Evolutionary conservation across 2,113 vertebrate species (phyloP), one percentile per base, ranked within the genome.

Genomic region (Ptychochromis oligacanthus): DNA sequence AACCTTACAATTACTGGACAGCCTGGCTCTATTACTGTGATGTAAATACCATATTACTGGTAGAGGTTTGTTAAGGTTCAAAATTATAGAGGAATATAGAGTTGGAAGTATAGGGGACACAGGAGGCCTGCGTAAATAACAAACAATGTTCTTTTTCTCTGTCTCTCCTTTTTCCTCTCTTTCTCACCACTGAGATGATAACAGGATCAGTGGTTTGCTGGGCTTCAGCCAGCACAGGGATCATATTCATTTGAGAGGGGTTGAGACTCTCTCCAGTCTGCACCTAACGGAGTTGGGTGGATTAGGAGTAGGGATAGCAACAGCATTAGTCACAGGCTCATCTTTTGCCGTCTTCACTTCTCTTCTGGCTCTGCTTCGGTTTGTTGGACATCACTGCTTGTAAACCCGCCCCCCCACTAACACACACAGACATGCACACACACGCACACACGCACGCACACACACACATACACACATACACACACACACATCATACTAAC

Each of bases 121-220:
- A 9, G 49, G 43, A 80, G 80, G 76, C 52, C 58, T 31, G 64
- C 70, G 54, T 62, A 57, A 74, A 87, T 79, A 74, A 75, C 26
- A 82, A 84, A 87, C 57, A 85, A 67, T 46, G 59, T 62, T 70
- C 57, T 46, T 60, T 80, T 72, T 80, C 52, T 75, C 75, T 31
- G 55, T 43, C 60, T 56, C 61, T 74, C 67, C 61, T 67, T 67
- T 82, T 34, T 57, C 22, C 57, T 82, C 36, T 84, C 59, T 54
- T 62, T 91, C 79, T 88, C 89, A 89, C 78, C 62, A 74, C 85
- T 87, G 88, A 91, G 82, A 93, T 88, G 90, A 94, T 91, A 94
- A 95, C 91, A 91, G 92, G 93, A 94, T 94, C 91, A 91, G 88
- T 87, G 82, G 77, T 88, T 89, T 36, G 7, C 89, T 88, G 89